Evolutionary conservation across 2,888 invertebrate genomes (phyloP).

Genomic region (Chloromyia formosa): DNA sequence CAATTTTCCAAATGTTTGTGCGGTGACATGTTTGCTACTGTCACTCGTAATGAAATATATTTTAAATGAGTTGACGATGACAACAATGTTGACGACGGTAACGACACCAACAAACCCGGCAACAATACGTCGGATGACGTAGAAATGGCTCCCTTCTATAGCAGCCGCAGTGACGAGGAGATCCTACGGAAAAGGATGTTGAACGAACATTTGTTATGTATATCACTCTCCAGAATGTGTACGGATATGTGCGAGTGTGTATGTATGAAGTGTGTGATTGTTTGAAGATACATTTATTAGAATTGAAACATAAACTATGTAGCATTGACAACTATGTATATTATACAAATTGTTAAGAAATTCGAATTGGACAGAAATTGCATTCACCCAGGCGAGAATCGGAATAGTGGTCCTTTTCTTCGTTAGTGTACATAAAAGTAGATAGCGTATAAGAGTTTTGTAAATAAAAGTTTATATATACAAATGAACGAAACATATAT

Average conservation of each 20-base stretch:
- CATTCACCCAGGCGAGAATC: not conserved
- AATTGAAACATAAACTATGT: no score
- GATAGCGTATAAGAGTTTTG: constrained; percentile 35
- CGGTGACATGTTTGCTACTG: constrained; percentile 44
- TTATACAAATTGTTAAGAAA: no score
- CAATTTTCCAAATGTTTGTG: constrained; percentile 50
- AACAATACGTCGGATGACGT: constrained; percentile 32
- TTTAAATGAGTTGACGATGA: constrained; percentile 45
- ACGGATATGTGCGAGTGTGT: not conserved
- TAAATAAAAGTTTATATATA: constrained; percentile 35
- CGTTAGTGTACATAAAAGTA: constrained; percentile 33
- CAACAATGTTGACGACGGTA: constrained; percentile 19
- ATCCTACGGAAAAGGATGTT: not conserved
- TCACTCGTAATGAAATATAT: constrained; percentile 47
- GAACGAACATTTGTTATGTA: not conserved
- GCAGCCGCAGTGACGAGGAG: not conserved
- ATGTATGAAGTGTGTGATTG: not conserved
- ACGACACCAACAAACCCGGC: constrained; percentile 13
- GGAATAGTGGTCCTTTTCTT: not conserved
- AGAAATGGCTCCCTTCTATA: constrained; percentile 14
- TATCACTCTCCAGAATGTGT: not conserved
- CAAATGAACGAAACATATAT: constrained; percentile 4
- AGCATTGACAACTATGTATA: no score
- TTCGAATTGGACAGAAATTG: no score
- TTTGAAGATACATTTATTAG: not conserved